Percentiles rank a stretch among this genome's conserved stretches.
Conservation (phyloP, 2,888 invertebrate genomes). For the Gisinianus flammeolus region DNA sequence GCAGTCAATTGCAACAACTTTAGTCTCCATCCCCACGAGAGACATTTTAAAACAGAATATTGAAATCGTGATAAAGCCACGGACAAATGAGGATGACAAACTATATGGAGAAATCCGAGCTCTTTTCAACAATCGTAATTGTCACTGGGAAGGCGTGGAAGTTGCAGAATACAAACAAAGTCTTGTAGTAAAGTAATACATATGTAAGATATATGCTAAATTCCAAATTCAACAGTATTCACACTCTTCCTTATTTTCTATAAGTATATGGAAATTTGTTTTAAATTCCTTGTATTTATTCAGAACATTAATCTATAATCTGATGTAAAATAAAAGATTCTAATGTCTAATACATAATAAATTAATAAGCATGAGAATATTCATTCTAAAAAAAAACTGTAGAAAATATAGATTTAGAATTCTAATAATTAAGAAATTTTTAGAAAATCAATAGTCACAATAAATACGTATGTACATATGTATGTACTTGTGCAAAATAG, state of each 20-base stretch:
- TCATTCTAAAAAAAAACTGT: neutral
- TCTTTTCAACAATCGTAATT: conserved; percentile 64
- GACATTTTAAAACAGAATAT: conserved; percentile 71
- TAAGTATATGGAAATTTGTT: conserved; percentile 1
- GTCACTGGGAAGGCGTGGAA: conserved; percentile 73
- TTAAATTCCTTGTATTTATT: too few species aligned
- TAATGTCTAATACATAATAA: too few species aligned
- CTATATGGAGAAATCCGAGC: conserved; percentile 70
- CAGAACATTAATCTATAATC: too few species aligned
- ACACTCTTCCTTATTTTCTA: too few species aligned
- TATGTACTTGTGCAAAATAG: too few species aligned
- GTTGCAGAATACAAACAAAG: conserved; percentile 63
- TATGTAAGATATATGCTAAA: too few species aligned
- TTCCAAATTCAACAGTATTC: too few species aligned
- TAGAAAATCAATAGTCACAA: too few species aligned
- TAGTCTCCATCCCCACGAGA: conserved; percentile 77
- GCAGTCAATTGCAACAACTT: conserved; percentile 70
- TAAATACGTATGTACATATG: too few species aligned
- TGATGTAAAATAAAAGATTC: too few species aligned
- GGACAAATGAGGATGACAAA: conserved; percentile 71
- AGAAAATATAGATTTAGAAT: too few species aligned
- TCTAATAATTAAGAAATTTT: too few species aligned
- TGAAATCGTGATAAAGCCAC: conserved; percentile 69
- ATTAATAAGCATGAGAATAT: neutral
- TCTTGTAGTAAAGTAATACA: conserved; percentile 10